phyloP scores from a whole-genome alignment of 1,140 invertebrate species.

The Heterodera carotae region DNA sequence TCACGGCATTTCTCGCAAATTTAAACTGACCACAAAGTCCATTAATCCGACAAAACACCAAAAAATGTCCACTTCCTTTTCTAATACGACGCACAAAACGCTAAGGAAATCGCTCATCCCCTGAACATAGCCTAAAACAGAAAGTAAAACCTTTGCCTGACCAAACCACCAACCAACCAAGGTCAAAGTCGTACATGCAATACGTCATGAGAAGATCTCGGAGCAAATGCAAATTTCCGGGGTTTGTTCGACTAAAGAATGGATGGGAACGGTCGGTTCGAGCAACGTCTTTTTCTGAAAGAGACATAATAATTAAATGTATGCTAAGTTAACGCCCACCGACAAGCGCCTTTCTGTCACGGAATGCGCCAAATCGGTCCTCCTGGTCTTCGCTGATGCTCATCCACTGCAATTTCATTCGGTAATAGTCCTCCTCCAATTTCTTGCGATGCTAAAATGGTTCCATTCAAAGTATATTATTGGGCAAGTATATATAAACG shows the following conservation, averaged over 20 bases:
- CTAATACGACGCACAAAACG: slow-evolving; percentile 84
- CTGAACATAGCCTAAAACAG: slow-evolving; percentile 70
- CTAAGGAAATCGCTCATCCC: slow-evolving; percentile 95
- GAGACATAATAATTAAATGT: too few relatives aligned
- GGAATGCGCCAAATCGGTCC: slow-evolving; percentile 80
- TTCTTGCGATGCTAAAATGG: slow-evolving; percentile 43
- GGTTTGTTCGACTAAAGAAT: slow-evolving; percentile 87
- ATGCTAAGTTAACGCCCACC: slow-evolving; percentile 68
- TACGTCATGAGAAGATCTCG: slow-evolving; percentile 96
- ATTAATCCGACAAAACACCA: slow-evolving; percentile 99
- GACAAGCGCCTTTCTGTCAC: slow-evolving; percentile 88
- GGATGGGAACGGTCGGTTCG: slow-evolving; percentile 88
- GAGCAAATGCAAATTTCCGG: slow-evolving; percentile 81
- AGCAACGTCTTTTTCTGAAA: slow-evolving; percentile 90
- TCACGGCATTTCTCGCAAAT: not conserved
- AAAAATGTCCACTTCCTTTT: slow-evolving; percentile 92
- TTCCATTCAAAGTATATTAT: not conserved
- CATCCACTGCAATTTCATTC: slow-evolving; percentile 95
- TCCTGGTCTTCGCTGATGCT: slow-evolving; percentile 85
- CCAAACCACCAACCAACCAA: slow-evolving; percentile 71
- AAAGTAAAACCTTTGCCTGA: slow-evolving; percentile 20
- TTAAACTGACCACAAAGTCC: slow-evolving; percentile 71
- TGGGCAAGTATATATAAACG: slow-evolving; percentile 13
- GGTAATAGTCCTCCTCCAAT: slow-evolving; percentile 80
- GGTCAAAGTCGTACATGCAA: slow-evolving; percentile 99